Base-by-base conservation (phyloP, 1,140 invertebrate genomes). In the Tetragnatha versicolor region DNA sequence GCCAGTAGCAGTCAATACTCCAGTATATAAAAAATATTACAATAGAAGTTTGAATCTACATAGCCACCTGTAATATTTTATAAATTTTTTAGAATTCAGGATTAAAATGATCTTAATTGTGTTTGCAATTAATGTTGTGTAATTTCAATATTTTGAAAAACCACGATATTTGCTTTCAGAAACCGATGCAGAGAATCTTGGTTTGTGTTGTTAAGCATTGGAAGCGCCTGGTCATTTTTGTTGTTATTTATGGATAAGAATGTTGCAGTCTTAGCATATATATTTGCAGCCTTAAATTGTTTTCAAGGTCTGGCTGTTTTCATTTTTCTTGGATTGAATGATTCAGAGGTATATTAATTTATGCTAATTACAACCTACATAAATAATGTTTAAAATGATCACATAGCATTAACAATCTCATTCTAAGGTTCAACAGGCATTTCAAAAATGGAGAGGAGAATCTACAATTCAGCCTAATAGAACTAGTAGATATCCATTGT, bases 241-340 rank as follows among this genome's bases (percentile, higher is more conserved):
- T 89, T 96, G 35, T 87, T 96, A 51, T 96, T 94, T 86, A 86
- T 96, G 82, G 93, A 93, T 86, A 89, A 93, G 85, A 92, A 94
- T 85, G 90, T 92, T 1, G 89, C 94, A 31, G 89, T 90, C 65
- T 91, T 94, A 89, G 94, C 95, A 17, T 98, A 97, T 86, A 89
- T 95, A 75, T 98, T 98, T 88, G 93, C 94, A n/a, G 90, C 93
- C 81, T 89, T 97, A 76, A 98, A 97, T 88, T 94, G 93, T 33
- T 87, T 97, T 45, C 94, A 97, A 88, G 95, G 95, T 81, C 88
- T 97, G 79, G 95, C 97, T 87, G 97, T 98, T 84, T 97, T 98
- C 88, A 89, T 96, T 80, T 96, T 97, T 87, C 94, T 97, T 87
- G 97, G 95, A 85, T 88, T 98, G 84, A 92, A 95, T 86, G 96